These are phyloP conservation scores for Ctena decussata DNA, from an alignment of 2,888 invertebrate species.

Conservation along the genomic window DNA sequence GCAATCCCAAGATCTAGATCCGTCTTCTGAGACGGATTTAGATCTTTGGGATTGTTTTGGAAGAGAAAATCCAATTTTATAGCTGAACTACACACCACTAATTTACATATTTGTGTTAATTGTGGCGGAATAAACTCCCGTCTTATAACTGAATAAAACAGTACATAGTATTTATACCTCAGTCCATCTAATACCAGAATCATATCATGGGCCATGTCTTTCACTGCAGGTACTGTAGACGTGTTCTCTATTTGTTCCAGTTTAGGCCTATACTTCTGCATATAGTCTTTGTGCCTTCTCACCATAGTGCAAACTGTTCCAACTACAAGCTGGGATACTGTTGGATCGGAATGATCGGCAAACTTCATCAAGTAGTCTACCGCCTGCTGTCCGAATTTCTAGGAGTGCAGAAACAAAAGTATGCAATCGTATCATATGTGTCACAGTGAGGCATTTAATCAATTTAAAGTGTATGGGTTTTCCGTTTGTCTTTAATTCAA, in stretches of 20 bases:
- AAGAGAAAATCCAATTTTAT: no score
- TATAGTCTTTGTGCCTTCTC: constrained; percentile 55
- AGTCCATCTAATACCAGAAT: constrained; percentile 79
- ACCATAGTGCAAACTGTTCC: constrained; percentile 65
- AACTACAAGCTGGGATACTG: constrained; percentile 25
- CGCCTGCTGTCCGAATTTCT: constrained; percentile 23
- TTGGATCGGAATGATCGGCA: constrained; percentile 46
- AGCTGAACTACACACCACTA: no score
- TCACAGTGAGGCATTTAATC: no score
- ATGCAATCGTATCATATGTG: no score
- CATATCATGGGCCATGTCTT: constrained; percentile 63
- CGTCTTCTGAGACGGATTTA: no score
- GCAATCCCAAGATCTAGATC: no score
- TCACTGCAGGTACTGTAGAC: constrained; percentile 59
- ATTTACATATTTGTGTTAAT: no score
- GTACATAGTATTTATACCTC: no score
- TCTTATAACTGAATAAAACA: no score
- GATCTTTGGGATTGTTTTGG: no score
- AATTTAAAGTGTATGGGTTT: not conserved
- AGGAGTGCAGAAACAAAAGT: not conserved
- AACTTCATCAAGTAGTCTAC: constrained; percentile 51
- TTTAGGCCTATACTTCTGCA: constrained; percentile 64
- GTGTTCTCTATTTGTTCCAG: constrained; percentile 60
- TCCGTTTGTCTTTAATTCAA: no score
- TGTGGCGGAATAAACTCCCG: no score